Percentiles rank a stretch among this genome's conserved stretches.
These are phyloP conservation scores for Tupaia tana DNA, from an alignment of 2,113 vertebrate species.

Conservation along the genomic window DNA sequence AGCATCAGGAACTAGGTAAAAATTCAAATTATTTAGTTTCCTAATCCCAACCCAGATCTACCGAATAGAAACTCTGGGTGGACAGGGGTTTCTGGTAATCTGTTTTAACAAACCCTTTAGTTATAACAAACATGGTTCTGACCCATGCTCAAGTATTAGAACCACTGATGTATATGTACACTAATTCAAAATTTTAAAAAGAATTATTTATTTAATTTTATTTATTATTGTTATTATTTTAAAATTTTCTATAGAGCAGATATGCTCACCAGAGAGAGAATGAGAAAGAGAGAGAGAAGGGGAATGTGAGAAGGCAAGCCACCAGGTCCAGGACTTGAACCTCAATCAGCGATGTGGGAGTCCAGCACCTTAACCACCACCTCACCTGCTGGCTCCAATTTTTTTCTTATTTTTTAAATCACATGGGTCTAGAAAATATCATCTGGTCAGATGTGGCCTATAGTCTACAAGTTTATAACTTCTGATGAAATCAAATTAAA, in stretches of 20 bases:
- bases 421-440: background rate
- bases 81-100: background rate
- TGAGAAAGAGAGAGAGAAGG: too few species aligned
- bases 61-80: background rate
- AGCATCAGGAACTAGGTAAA: background rate
- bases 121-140: slow-evolving; percentile 31
- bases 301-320: too few species aligned
- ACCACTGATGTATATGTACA: background rate
- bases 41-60: background rate
- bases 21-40: background rate
- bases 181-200: background rate
- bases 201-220: too few species aligned
- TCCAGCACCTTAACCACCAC: too few species aligned
- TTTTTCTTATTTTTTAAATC: background rate
- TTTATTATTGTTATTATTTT: too few species aligned
- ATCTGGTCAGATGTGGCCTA: background rate
- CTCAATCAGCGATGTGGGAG: too few species aligned
- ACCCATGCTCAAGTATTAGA: background rate
- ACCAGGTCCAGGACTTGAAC: too few species aligned
- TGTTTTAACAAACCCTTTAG: background rate
- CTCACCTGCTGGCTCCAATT: too few species aligned
- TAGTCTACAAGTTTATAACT: background rate
- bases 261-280: too few species aligned
- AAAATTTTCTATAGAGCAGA: too few species aligned
- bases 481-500: slow-evolving; percentile 29